A percentile compares a stretch with the other conserved stretches of the same genome.
Conservation (phyloP, 1,140 invertebrate species). For the Polyergus mexicanus region DNA sequence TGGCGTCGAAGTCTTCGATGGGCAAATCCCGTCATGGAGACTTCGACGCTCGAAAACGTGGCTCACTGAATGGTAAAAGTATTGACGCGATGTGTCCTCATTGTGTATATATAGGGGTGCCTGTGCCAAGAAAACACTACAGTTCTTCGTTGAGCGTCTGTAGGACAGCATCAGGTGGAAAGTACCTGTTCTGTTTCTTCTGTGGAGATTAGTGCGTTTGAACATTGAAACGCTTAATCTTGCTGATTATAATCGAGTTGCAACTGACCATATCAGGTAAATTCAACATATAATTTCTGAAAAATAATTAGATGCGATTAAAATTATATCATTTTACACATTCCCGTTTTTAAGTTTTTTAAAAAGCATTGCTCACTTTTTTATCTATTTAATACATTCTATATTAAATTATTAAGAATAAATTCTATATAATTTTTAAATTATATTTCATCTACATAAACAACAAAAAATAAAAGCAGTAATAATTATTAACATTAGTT, state of each 20-base stretch:
- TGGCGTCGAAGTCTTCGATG: constrained; percentile 63
- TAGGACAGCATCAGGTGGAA: constrained; percentile 76
- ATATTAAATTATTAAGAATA: not conserved
- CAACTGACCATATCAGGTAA: constrained; percentile 6
- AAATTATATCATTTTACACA: not conserved
- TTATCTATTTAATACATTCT: not conserved
- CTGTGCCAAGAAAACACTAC: constrained; percentile 73
- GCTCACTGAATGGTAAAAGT: constrained; percentile 79
- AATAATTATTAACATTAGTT: not conserved
- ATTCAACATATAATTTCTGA: not conserved
- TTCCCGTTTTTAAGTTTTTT: no score
- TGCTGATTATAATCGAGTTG: not conserved
- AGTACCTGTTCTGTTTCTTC: not conserved
- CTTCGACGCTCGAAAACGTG: constrained; percentile 64
- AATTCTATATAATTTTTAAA: not conserved
- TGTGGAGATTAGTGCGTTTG: not conserved
- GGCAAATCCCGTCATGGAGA: constrained; percentile 23
- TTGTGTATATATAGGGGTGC: constrained; percentile 85
- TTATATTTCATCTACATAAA: not conserved
- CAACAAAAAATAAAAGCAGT: not conserved
- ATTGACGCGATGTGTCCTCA: constrained; percentile 77
- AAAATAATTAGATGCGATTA: not conserved
- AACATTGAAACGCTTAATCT: not conserved
- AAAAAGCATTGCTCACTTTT: not conserved
- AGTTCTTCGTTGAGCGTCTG: constrained; percentile 84